Conservation (phyloP, 2,113 vertebrate genomes). For the Hydropotes inermis region DNA sequence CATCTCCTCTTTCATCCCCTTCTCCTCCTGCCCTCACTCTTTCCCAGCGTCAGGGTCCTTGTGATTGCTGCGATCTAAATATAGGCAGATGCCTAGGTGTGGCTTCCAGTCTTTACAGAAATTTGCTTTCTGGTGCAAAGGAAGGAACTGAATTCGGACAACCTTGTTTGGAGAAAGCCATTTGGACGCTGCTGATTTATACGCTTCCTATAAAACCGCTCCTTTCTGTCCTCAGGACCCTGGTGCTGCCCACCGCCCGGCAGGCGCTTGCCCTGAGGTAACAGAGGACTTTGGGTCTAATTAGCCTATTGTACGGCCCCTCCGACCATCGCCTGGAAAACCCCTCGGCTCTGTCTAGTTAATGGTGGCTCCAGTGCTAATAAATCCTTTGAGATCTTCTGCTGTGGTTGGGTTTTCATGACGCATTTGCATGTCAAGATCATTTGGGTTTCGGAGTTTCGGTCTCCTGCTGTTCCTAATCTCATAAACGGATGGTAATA, state of each 20-base stretch:
- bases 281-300: neutral
- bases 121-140: neutral
- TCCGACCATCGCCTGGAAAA: neutral
- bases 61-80: neutral
- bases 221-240: neutral
- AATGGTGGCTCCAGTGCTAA: neutral
- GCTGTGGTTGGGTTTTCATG: slow-evolving; percentile 21
- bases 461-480: slow-evolving; percentile 57
- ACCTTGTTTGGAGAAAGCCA: neutral
- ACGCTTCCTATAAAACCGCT: too few relatives aligned
- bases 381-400: slow-evolving; percentile 31
- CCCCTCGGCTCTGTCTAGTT: neutral
- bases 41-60: neutral
- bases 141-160: neutral
- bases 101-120: neutral
- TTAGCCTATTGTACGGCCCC: neutral
- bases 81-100: neutral
- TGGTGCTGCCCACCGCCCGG: neutral
- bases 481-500: slow-evolving; percentile 53
- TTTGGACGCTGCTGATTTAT: neutral
- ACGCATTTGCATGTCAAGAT: slow-evolving; percentile 64
- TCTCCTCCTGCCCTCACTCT: neutral
- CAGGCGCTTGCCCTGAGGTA: accelerated
- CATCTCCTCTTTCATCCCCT: neutral
- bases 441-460: slow-evolving; percentile 42